phyloP scores from a whole-genome alignment of 2,888 invertebrate species.

The Melipona bicolor region DNA sequence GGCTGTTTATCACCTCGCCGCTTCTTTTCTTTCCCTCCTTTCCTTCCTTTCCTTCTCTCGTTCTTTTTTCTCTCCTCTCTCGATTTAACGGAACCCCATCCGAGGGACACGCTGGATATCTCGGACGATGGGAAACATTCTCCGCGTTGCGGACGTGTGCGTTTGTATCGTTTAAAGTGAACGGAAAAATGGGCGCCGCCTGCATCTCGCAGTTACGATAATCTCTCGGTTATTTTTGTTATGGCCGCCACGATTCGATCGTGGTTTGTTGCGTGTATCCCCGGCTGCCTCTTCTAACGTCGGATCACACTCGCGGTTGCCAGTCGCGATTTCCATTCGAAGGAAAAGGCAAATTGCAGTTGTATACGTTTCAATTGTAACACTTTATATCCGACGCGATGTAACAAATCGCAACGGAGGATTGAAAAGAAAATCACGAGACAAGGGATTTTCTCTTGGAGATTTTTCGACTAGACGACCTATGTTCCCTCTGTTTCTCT shows the following conservation, averaged over 20 bases:
- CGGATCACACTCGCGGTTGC: no score
- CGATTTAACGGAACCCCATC: conserved; percentile 65
- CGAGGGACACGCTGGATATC: conserved; percentile 53
- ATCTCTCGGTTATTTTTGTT: conserved; percentile 57
- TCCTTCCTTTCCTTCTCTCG: no score
- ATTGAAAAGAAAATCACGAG: no score
- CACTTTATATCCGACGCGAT: no score
- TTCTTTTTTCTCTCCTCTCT: conserved; percentile 10
- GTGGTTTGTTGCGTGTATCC: background rate
- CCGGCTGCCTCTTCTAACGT: background rate
- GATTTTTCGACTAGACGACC: no score
- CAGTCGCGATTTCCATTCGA: no score
- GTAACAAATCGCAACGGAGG: no score
- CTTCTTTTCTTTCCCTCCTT: background rate
- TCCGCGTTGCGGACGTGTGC: conserved; percentile 23
- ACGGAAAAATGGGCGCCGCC: conserved; percentile 57
- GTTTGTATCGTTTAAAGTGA: conserved; percentile 59
- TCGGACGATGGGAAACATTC: conserved; percentile 60
- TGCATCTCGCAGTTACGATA: conserved; percentile 57
- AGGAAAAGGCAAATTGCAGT: no score
- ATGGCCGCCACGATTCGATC: conserved; percentile 9
- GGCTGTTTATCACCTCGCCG: conserved; percentile 15
- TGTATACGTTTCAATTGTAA: no score
- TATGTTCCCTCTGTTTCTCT: no score
- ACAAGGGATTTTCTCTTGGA: no score